Conservation (phyloP, 2,113 vertebrate species). For the Daubentonia madagascariensis region DNA sequence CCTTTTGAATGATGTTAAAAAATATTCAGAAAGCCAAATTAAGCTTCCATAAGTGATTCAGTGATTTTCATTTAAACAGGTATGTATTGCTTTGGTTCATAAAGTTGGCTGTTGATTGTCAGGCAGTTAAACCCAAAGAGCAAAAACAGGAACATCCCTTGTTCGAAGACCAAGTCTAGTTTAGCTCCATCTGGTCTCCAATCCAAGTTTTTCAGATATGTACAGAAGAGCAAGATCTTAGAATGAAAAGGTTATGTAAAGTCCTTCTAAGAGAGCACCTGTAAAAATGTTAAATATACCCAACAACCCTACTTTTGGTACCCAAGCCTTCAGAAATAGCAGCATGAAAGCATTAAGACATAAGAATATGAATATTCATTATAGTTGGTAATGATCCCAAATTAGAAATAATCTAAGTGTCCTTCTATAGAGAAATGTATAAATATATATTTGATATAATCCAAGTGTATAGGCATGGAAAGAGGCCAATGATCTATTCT, state of each 20-base stretch:
- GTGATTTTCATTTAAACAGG: slow-evolving; percentile 45
- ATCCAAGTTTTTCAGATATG: background rate
- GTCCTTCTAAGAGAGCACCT: background rate
- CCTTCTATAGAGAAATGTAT: background rate
- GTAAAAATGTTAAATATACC: background rate
- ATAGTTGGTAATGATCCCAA: background rate
- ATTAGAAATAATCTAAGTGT: slow-evolving; percentile 13
- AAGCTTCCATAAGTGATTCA: slow-evolving; percentile 30
- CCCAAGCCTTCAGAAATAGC: background rate
- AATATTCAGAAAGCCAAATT: slow-evolving; percentile 47
- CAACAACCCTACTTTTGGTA: background rate
- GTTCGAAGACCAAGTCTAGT: background rate
- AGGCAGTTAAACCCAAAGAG: background rate
- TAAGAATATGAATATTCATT: background rate
- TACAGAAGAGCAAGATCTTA: background rate
- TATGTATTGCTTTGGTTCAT: background rate
- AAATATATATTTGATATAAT: background rate
- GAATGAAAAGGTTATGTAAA: background rate
- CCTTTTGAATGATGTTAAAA: slow-evolving; percentile 42
- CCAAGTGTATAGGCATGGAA: background rate
- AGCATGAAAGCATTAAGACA: background rate
- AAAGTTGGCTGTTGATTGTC: background rate
- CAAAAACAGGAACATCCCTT: background rate
- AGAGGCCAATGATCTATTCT: background rate
- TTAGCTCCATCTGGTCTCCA: background rate